Evolutionary conservation across 2,113 vertebrate genomes (phyloP), one percentile per base, ranked within the genome.

Genomic region (Cyanoderma ruficeps): DNA sequence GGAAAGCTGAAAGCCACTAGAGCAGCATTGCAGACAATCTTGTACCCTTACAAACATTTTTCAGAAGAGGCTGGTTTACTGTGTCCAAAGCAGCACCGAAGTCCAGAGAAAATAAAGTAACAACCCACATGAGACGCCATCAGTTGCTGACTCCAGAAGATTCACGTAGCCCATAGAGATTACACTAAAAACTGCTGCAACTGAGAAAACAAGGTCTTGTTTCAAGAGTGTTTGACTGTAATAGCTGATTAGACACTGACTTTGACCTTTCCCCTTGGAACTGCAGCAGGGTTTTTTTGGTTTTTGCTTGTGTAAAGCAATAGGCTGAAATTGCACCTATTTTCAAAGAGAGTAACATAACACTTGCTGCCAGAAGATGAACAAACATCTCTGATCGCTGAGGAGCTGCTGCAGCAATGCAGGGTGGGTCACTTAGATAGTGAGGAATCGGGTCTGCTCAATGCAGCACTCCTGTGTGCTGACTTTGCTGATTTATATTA

Each of bases 161-260:
- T 74, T 75, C 77, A 31, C 15, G 71, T 42, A 63, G 30, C 22
- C 83, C 72, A 13, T 11, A 50, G 84, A 93, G 91, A 83, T 67
- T 92, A 88, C 30, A 3, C 76, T 76, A 74, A 91, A 93, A 94
- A 94, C 59, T 95, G 87, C 83, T 95, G 70, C 70, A 87, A 94
- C 78, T 93, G 77, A 95, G 85, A 94, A 97, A 95, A 91, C 89
- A 90, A 90, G 67, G 77, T 88, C 76, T 70, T 68, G 28, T 94
- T 97, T 96, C 87, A 94, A 60, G 57, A 76, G 10, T 3, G 0
- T 85, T 96, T 90, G 70, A 77, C 50, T 1, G 2, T 72, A 93
- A 78, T 93, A 89, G 56, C 39, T 85, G 78, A 86, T 82, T 55
- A 94, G 90, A 81, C 47, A 52, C 72, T 25, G 13, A 15, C 63